A percentile compares a stretch with the other conserved stretches of the same genome.
phyloP scores from a whole-genome alignment of 1,140 invertebrate genomes.

The Monomorium pharaonis region DNA sequence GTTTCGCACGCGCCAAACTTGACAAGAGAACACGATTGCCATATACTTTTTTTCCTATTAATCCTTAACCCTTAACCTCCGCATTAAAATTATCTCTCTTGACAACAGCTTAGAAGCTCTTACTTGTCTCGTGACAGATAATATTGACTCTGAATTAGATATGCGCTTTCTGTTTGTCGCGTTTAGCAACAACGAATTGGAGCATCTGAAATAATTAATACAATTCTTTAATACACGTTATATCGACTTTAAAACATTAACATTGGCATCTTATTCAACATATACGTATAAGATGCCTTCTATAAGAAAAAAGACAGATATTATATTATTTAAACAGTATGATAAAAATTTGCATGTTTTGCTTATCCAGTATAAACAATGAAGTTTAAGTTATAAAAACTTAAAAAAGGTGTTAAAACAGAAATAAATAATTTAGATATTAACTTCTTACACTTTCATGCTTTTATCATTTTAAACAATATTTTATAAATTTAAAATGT shows the following conservation, averaged over 20 bases:
- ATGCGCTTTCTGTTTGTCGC: background rate
- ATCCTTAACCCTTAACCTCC: background rate
- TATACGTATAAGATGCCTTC: no score
- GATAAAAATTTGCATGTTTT: no score
- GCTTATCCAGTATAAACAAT: no score
- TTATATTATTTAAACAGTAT: no score
- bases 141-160: slow-evolving; percentile 11
- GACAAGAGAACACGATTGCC: background rate
- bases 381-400: no score
- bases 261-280: no score
- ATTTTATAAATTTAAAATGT: no score
- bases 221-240: background rate
- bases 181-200: background rate
- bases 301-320: no score
- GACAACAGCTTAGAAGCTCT: background rate
- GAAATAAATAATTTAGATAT: no score
- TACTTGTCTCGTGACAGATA: background rate
- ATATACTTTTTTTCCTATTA: background rate
- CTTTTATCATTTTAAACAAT: no score
- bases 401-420: no score
- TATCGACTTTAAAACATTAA: background rate
- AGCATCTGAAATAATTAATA: background rate
- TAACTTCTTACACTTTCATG: no score
- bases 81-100: background rate
- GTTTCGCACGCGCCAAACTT: slow-evolving; percentile 4